Conservation (phyloP, 2,888 invertebrate genomes). For the Amphimallon solstitiale region DNA sequence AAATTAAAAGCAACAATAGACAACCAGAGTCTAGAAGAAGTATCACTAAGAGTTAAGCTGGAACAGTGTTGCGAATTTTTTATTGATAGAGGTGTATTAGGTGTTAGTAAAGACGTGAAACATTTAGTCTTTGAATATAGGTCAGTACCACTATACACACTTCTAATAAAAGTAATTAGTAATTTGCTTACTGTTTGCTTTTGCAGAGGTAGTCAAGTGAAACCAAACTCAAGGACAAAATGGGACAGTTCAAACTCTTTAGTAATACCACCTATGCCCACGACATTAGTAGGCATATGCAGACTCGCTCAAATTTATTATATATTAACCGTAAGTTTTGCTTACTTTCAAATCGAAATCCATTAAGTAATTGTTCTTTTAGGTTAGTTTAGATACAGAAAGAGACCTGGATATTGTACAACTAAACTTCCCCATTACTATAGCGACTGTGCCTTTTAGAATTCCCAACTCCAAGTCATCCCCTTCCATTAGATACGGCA, state of each 20-base stretch:
- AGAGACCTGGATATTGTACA: constrained; percentile 76
- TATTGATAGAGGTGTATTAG: constrained; percentile 78
- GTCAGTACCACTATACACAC: constrained; percentile 47
- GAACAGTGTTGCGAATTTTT: constrained; percentile 78
- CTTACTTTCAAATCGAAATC: background rate
- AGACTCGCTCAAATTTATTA: constrained; percentile 75
- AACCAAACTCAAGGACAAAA: constrained; percentile 70
- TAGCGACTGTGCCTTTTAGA: constrained; percentile 78
- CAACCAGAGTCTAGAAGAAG: constrained; percentile 67
- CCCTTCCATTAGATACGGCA: constrained; percentile 73
- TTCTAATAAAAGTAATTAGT: background rate
- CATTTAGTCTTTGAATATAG: constrained; percentile 77
- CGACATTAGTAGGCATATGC: constrained; percentile 77
- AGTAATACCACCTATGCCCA: constrained; percentile 79
- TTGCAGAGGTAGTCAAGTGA: constrained; percentile 70
- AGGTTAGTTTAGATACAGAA: constrained; percentile 77
- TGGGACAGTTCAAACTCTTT: constrained; percentile 75
- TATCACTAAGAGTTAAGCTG: constrained; percentile 56
- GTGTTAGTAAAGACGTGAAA: constrained; percentile 74
- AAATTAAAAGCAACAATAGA: constrained; percentile 76
- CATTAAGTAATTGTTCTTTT: constrained; percentile 42
- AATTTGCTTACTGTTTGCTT: background rate
- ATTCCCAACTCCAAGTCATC: constrained; percentile 72
- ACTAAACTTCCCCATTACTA: constrained; percentile 79
- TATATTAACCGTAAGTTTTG: constrained; percentile 71